A percentile compares a stretch with the other conserved stretches of the same genome.
Conservation (phyloP, 2,888 invertebrate genomes). For the Oxycera nigricornis region DNA sequence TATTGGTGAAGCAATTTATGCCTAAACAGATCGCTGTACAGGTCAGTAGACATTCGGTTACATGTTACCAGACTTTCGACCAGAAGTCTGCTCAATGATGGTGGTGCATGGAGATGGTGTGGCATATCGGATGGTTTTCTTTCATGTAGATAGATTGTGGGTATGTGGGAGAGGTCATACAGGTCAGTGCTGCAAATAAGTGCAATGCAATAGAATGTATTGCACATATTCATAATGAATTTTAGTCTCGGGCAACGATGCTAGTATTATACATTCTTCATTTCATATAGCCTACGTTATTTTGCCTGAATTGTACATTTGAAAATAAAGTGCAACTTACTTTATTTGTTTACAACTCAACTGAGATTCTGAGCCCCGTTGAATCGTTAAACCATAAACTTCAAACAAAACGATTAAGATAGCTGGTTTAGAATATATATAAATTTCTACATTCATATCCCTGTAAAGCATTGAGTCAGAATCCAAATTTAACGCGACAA, state of each 20-base stretch:
- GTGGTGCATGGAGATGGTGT: neutral
- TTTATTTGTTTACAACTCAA: too few species aligned
- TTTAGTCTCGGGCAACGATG: conserved; percentile 51
- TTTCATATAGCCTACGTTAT: too few species aligned
- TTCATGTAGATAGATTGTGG: neutral
- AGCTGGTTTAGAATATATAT: too few species aligned
- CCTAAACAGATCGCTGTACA: conserved; percentile 26
- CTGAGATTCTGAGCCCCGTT: too few species aligned
- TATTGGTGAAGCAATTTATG: conserved; percentile 25
- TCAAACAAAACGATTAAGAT: too few species aligned
- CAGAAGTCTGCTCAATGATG: neutral
- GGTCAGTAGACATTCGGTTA: conserved; percentile 27
- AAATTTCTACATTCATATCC: too few species aligned
- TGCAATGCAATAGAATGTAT: conserved; percentile 12
- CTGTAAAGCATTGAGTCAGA: too few species aligned
- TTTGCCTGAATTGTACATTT: too few species aligned
- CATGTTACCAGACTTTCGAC: conserved; percentile 6
- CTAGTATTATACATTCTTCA: too few species aligned
- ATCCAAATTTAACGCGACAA: too few species aligned
- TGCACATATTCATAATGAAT: conserved; percentile 28
- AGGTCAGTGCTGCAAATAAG: conserved; percentile 32
- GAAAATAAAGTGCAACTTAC: too few species aligned
- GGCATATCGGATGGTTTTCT: neutral
- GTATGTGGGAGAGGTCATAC: conserved; percentile 33
- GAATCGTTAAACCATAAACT: too few species aligned